Conservation (phyloP, 2,797 vertebrate genomes). For the Acrossocheilus fasciatus region DNA sequence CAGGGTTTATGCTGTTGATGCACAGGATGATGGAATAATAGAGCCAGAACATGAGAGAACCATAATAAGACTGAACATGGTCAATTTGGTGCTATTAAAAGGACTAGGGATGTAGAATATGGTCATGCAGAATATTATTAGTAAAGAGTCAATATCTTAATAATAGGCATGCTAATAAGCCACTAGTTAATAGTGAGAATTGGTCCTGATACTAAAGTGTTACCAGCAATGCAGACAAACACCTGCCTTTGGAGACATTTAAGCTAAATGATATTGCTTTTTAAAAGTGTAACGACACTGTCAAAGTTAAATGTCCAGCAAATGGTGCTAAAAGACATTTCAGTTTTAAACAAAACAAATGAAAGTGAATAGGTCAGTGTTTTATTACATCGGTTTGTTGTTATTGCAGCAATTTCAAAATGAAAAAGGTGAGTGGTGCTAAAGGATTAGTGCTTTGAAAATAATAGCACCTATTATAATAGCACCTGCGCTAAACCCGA, state of each 20-base stretch:
- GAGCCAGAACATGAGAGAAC: background rate
- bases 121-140: too few relatives aligned
- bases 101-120: too few relatives aligned
- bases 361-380: background rate
- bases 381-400: background rate
- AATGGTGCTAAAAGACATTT: background rate
- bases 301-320: background rate
- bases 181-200: too few relatives aligned
- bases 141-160: too few relatives aligned
- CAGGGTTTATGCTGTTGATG: slow-evolving; percentile 8
- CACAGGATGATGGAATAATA: background rate
- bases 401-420: background rate
- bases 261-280: background rate
- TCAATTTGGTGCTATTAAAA: slow-evolving; percentile 5
- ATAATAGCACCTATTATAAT: background rate
- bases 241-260: background rate
- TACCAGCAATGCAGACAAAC: background rate
- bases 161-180: too few relatives aligned
- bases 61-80: background rate
- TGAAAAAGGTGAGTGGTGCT: background rate
- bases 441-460: background rate
- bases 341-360: background rate
- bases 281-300: background rate
- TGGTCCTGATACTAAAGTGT: too few relatives aligned
- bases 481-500: background rate